Base-by-base conservation (phyloP, 2,888 invertebrate genomes). In the Drosophila subquinaria region DNA sequence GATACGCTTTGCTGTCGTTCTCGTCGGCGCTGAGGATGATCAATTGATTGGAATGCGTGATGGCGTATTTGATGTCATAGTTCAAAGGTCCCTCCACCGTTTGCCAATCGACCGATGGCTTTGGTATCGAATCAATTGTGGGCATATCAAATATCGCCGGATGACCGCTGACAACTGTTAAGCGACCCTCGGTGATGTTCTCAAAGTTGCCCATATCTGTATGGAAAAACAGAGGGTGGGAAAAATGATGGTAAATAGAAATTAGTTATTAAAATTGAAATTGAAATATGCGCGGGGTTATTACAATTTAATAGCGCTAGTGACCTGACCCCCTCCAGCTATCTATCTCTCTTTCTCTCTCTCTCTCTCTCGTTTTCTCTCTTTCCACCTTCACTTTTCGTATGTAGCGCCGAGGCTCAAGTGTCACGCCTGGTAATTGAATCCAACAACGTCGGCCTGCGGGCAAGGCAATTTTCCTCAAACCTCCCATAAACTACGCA, bases 121-220 rank as follows among this genome's bases (percentile, higher is more conserved):
- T 93, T 5, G 98, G 98, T 89, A 96, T 95, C 57, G 97, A 97
- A 83, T 97, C 96, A 88, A 98, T 97, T 62, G 94, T 94, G 8
- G 98, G 98, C 90, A 98, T 94, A 82, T 96, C 95, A 76, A 98
- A 94, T 78, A 98, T 95, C 17, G 96, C 97, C 10, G 97, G 97
- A 90, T 95, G 95, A 6, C 98, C 98, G 56, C 96, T 96, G 88
- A 95, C 94, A 27, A 96, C 96, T n/a, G 93, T 93, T n/a, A 94
- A 92, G 38, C 96, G 94, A 70, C 95, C 94, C 91, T 97, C 96
- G 66, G 94, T 94, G 64, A 94, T 93, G 89, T 96, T 95, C 90
- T 96, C 95, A 92, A 98, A 97, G 71, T 95, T 94, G 71, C 96
- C 97, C 97, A 98, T 97, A 93, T 97, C 98, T 98, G 93, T 98